Percentiles rank a stretch among this genome's conserved stretches.
phyloP scores from a whole-genome alignment of 2,888 invertebrate species.

The Ennomos fuscantarius region DNA sequence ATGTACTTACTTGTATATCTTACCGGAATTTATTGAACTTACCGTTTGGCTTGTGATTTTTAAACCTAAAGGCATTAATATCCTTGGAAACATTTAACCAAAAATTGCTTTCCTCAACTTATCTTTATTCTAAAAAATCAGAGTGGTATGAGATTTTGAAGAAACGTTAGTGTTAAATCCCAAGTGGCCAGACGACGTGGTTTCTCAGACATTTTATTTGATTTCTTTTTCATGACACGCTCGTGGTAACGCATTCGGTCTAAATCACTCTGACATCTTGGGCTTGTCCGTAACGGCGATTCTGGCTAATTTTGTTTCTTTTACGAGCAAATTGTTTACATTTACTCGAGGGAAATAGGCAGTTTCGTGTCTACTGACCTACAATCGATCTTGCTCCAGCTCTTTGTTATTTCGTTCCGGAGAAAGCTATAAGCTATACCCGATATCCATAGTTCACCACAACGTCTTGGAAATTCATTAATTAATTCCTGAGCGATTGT shows the following conservation, averaged over 20 bases:
- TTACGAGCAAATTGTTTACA: constrained; percentile 69
- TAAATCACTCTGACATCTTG: constrained; percentile 46
- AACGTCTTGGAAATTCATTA: not conserved
- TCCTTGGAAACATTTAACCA: no score
- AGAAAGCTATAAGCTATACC: constrained; percentile 8
- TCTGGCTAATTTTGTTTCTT: constrained; percentile 64
- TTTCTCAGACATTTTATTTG: constrained; percentile 15
- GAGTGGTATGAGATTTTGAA: not conserved
- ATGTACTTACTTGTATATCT: no score
- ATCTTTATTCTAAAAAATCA: not conserved
- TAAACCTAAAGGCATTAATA: no score
- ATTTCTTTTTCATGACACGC: constrained; percentile 42
- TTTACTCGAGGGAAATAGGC: constrained; percentile 54
- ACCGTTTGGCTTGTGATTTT: no score
- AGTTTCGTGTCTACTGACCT: constrained; percentile 59
- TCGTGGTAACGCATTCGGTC: constrained; percentile 44
- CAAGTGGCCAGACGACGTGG: constrained; percentile 1
- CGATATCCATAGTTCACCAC: not conserved
- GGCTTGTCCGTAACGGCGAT: constrained; percentile 46
- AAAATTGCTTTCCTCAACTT: not conserved
- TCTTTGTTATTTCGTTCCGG: constrained; percentile 42
- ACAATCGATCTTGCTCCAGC: constrained; percentile 47
- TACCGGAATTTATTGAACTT: no score
- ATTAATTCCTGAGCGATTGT: not conserved
- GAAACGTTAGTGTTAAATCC: constrained; percentile 1